Percentiles rank a stretch among this genome's conserved stretches.
Evolutionary conservation across 2,113 vertebrate genomes (phyloP).

Genomic region (Anser cygnoides): DNA sequence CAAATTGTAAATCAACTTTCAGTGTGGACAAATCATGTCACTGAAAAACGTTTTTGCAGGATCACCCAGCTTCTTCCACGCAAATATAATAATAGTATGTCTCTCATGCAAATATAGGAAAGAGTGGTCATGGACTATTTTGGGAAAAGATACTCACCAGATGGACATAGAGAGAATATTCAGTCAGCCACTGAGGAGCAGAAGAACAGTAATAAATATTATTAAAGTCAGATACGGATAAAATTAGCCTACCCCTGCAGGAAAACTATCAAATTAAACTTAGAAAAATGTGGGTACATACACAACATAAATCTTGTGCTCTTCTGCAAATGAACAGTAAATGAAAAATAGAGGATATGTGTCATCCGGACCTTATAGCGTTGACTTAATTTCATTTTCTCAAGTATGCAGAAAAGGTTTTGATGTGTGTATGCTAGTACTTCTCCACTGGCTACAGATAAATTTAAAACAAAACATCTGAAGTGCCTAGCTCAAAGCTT

Average conservation of each 20-base stretch:
- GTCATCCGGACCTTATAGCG: not conserved
- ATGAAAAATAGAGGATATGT: not conserved
- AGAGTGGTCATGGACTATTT: slow-evolving; percentile 41
- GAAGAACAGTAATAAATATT: slow-evolving; percentile 47
- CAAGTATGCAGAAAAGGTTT: not conserved
- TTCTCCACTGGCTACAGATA: not conserved
- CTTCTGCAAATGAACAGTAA: slow-evolving; percentile 7
- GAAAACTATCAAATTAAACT: not conserved
- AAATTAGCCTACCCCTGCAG: slow-evolving; percentile 25
- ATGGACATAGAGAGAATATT: slow-evolving; percentile 33
- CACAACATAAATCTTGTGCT: not conserved
- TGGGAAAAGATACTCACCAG: slow-evolving; percentile 24
- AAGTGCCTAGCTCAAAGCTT: not conserved
- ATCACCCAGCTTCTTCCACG: slow-evolving; percentile 9
- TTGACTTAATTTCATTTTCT: not conserved
- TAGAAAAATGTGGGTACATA: slow-evolving; percentile 6
- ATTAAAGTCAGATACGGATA: not conserved
- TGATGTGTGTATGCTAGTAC: not conserved
- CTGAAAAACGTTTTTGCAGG: not conserved
- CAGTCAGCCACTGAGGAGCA: slow-evolving; percentile 36
- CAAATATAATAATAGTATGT: slow-evolving; percentile 22
- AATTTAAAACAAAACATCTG: not conserved
- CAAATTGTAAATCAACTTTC: slow-evolving; percentile 20
- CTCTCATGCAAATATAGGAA: not conserved
- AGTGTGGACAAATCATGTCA: not conserved